Evolutionary conservation across 23 tunicate species (phyloP).

Genomic region (Oikopleura albicans): DNA sequence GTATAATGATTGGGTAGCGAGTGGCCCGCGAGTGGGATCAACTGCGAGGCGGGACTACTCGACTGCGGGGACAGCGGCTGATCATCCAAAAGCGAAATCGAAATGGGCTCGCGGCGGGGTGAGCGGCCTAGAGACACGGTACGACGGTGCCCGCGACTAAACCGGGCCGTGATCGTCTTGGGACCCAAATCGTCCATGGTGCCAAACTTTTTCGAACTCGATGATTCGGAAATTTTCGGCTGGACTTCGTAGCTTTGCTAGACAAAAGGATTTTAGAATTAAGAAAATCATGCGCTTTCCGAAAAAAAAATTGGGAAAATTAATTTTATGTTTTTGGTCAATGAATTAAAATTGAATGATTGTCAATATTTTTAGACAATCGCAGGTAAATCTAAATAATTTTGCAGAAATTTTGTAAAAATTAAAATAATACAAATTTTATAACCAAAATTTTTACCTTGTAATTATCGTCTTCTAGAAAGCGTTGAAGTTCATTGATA

Average conservation of each 20-base stretch:
- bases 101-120: background rate
- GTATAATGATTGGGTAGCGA: background rate
- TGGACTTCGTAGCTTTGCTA: slow-evolving; percentile 17
- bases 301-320: no score
- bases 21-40: background rate
- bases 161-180: background rate
- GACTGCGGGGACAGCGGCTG: background rate
- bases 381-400: no score
- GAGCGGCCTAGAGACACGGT: slow-evolving; percentile 10
- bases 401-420: no score
- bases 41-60: background rate
- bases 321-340: no score
- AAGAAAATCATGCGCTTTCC: no score
- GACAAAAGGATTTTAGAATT: no score
- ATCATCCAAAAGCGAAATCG: background rate
- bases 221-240: background rate
- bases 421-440: no score
- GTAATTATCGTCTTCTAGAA: slow-evolving; percentile 92
- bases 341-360: no score
- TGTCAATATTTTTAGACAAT: no score
- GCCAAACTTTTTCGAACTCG: background rate
- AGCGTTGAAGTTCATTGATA: slow-evolving; percentile 84
- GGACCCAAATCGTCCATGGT: slow-evolving; percentile 12
- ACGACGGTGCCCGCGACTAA: background rate
- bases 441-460: no score